phyloP scores from a whole-genome alignment of 2,888 invertebrate genomes.

The Sarcophaga variegata region DNA sequence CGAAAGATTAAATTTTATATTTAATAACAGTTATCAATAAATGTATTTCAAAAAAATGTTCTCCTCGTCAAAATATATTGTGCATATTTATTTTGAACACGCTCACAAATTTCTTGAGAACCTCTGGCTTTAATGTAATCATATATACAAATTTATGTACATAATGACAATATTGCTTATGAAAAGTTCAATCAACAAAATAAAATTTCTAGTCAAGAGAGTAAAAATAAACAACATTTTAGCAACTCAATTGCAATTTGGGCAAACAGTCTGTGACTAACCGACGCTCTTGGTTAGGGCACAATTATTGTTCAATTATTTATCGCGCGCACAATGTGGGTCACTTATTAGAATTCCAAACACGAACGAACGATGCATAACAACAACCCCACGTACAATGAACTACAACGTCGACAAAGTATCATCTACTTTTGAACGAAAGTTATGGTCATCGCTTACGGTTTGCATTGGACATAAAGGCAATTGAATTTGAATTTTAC shows the following conservation, averaged over 20 bases:
- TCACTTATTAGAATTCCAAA: slow-evolving; percentile 56
- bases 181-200: slow-evolving; percentile 10
- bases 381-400: slow-evolving; percentile 38
- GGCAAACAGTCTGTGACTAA: neutral
- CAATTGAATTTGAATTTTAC: neutral
- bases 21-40: too few relatives aligned
- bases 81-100: neutral
- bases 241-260: slow-evolving; percentile 30
- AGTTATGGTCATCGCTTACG: slow-evolving; percentile 34
- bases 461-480: slow-evolving; percentile 32
- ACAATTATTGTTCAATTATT: slow-evolving; percentile 10
- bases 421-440: slow-evolving; percentile 58
- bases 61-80: too few relatives aligned
- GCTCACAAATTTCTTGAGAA: neutral
- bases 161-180: neutral
- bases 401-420: neutral
- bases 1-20: too few relatives aligned
- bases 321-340: slow-evolving; percentile 34
- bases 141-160: slow-evolving; percentile 6
- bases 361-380: slow-evolving; percentile 39
- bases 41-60: too few relatives aligned
- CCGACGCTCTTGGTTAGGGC: neutral
- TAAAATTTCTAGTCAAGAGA: neutral
- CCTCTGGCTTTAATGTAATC: neutral
- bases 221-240: neutral